A percentile compares a stretch with the other conserved stretches of the same genome.
Evolutionary conservation across 2,113 vertebrate species (phyloP).

Genomic region (Oreotrochilus melanogaster): DNA sequence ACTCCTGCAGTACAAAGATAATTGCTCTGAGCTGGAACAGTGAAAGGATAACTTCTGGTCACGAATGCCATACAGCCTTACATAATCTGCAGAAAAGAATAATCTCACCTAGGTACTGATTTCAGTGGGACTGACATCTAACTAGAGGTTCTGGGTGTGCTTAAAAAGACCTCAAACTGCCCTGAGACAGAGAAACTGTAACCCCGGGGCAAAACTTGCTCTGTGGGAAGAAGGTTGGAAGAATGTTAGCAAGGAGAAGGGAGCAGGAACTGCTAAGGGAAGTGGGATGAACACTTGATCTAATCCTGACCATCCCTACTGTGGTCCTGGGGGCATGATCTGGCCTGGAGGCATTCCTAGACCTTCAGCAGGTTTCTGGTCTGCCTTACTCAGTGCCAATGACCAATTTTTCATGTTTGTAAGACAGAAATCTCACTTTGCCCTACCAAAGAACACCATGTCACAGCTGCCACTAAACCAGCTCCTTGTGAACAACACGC

Average conservation of each 20-base stretch:
- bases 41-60: not conserved
- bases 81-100: not conserved
- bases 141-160: not conserved
- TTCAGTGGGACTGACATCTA: not conserved
- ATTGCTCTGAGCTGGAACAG: not conserved
- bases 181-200: fast-evolving
- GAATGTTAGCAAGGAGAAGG: not conserved
- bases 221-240: not conserved
- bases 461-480: not conserved
- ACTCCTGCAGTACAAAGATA: not conserved
- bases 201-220: fast-evolving
- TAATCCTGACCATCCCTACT: not conserved
- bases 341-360: not conserved
- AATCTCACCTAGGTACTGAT: not conserved
- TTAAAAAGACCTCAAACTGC: not conserved
- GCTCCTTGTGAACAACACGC: not conserved
- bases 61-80: not conserved
- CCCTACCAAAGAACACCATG: not conserved
- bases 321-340: not conserved
- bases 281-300: not conserved
- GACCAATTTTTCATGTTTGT: not conserved
- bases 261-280: not conserved
- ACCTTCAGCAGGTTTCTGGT: not conserved
- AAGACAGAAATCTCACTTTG: not conserved
- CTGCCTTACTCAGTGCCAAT: not conserved